Evolutionary conservation across 2,113 vertebrate genomes (phyloP).

Genomic region (Rana temporaria): DNA sequence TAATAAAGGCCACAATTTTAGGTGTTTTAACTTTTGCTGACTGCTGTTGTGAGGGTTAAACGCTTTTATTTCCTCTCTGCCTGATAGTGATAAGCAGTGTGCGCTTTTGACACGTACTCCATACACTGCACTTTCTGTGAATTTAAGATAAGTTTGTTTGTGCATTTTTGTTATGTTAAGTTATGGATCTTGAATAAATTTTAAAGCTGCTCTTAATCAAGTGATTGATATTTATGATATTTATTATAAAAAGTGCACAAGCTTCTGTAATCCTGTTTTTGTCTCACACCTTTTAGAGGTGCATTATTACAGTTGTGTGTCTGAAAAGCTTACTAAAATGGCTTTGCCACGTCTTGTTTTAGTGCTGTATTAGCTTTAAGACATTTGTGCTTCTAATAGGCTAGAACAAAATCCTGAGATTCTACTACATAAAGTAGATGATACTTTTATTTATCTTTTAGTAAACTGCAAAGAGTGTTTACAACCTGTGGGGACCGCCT

Average conservation of each 20-base stretch:
- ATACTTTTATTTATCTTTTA: too few species aligned
- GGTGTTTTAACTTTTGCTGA: not conserved
- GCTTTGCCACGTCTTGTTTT: too few species aligned
- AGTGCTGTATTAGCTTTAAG: too few species aligned
- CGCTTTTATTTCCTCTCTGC: constrained; percentile 3
- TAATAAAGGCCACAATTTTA: not conserved
- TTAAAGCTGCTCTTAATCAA: not conserved
- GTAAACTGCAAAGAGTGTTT: too few species aligned
- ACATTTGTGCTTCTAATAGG: too few species aligned
- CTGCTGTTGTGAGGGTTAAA: constrained; percentile 2
- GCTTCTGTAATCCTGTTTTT: not conserved
- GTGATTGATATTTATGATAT: not conserved
- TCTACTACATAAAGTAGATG: too few species aligned
- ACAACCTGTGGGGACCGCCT: too few species aligned
- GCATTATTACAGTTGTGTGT: too few species aligned
- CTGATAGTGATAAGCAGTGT: constrained; percentile 27
- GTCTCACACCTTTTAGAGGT: too few species aligned
- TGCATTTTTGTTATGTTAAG: constrained; percentile 40
- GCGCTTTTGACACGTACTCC: constrained; percentile 6
- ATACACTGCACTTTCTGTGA: constrained; percentile 31
- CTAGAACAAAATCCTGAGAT: too few species aligned
- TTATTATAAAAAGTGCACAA: not conserved
- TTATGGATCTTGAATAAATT: constrained; percentile 40
- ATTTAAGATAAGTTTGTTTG: constrained; percentile 16
- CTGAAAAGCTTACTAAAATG: too few species aligned